These are phyloP conservation scores for Baronia brevicornis DNA, from an alignment of 2,888 invertebrate genomes.

Conservation along the genomic window DNA sequence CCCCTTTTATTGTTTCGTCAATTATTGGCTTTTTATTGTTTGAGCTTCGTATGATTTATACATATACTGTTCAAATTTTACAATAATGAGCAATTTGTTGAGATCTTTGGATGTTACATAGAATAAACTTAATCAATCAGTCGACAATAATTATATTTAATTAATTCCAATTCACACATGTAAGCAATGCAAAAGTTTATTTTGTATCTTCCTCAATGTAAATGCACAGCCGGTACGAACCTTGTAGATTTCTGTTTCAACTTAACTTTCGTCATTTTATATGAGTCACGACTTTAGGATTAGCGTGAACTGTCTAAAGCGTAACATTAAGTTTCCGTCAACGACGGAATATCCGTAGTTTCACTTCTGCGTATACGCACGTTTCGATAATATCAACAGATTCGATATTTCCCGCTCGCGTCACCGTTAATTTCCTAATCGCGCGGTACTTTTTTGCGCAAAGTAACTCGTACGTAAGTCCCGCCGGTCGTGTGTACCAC, in stretches of 20 bases:
- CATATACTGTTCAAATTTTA: neutral
- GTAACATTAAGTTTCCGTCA: too few species aligned
- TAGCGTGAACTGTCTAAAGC: slow-evolving; percentile 12
- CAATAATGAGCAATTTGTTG: slow-evolving; percentile 3
- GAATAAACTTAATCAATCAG: too few species aligned
- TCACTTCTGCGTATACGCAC: slow-evolving; percentile 24
- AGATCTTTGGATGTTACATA: slow-evolving; percentile 44
- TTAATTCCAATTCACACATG: too few species aligned
- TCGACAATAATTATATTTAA: too few species aligned
- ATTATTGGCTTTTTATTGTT: slow-evolving; percentile 20
- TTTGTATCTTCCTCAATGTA: slow-evolving; percentile 42
- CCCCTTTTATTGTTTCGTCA: slow-evolving; percentile 26
- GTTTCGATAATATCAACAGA: slow-evolving; percentile 61
- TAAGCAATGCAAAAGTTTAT: slow-evolving; percentile 31
- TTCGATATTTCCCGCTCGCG: slow-evolving; percentile 42
- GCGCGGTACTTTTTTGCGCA: slow-evolving; percentile 24
- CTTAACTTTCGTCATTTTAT: slow-evolving; percentile 73
- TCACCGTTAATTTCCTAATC: slow-evolving; percentile 30
- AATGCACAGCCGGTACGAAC: slow-evolving; percentile 35
- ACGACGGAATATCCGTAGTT: slow-evolving; percentile 28
- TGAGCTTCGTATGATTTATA: slow-evolving; percentile 13
- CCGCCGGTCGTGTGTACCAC: too few species aligned
- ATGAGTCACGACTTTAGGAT: slow-evolving; percentile 49
- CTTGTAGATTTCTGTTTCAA: slow-evolving; percentile 55
- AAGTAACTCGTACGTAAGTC: slow-evolving; percentile 32